These are phyloP conservation scores for Ivindomyrus marchei DNA, from an alignment of 2,113 vertebrate genomes.

Conservation along the genomic window DNA sequence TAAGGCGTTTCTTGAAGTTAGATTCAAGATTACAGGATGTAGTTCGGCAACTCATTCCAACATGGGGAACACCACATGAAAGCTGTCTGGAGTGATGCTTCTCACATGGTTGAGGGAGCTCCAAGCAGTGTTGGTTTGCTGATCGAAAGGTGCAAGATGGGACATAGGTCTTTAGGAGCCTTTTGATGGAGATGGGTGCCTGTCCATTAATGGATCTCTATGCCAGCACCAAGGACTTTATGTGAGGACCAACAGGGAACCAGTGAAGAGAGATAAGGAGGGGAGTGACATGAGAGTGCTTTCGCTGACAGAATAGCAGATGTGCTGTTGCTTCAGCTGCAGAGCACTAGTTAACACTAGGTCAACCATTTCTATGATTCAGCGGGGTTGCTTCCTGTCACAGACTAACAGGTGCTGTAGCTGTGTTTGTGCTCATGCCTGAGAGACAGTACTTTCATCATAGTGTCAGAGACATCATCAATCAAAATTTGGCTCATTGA, in stretches of 20 bases:
- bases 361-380: background rate
- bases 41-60: background rate
- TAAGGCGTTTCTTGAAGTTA: background rate
- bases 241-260: background rate
- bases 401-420: background rate
- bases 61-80: background rate
- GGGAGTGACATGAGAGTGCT: background rate
- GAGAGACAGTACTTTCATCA: background rate
- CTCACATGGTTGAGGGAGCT: background rate
- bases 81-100: background rate
- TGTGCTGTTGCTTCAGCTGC: background rate
- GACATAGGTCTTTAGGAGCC: background rate
- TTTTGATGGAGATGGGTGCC: background rate
- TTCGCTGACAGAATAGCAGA: background rate
- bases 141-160: background rate
- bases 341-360: background rate
- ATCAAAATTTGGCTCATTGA: background rate
- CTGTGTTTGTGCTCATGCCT: background rate
- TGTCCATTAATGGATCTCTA: background rate
- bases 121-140: background rate
- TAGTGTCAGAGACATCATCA: background rate
- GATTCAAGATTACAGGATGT: background rate
- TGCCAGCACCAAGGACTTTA: background rate
- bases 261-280: background rate
- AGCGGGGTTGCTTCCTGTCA: background rate